Evolutionary conservation across 2,113 vertebrate species (phyloP), one percentile per base, ranked within the genome.

Genomic region (Acrocephalus arundinaceus): DNA sequence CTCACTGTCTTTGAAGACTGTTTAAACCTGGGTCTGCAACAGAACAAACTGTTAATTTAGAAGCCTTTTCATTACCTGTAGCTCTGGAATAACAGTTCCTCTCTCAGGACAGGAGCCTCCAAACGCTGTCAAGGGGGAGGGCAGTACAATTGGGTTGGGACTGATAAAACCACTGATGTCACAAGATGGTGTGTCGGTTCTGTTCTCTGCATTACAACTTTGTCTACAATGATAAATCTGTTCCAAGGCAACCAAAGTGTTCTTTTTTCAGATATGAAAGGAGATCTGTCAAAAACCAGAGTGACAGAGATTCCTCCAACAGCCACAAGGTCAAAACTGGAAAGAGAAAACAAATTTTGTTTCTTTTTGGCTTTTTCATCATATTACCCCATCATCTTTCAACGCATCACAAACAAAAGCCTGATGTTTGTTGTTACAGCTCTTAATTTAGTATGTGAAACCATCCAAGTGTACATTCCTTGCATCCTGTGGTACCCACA

Each of bases 231-330:
- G 92, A 99, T 96, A 94, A 99, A 99, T 95, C 99, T 98, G 97
- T 99, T 99, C 99, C 99, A 99, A 37, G 99, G 99, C 59, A 99
- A 98, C 99, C 99, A 99, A 76, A 99, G 97, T 8, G 99, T 99
- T 87, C 98, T 99, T 89, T 98, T 99, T 97, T 99, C 98, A 75
- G 98, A 96, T 78, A 99, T 96, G 96, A 99, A 99, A 73, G 99
- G 99, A 65, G 99, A 99, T 25, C 99, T 98, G 86, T 99, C 99
- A 98, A 99, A 99, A 96, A 99, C 95, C 85, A 99, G 97, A 68
- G 98, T 98, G 78, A 99, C 98, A 19, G 99, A 99, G 97, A 99
- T 98, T 16, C 99, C 99, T 43, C 99, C 99, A 70, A 98, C 91
- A 52, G 99, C 99, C 95, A 99, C 98, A 51, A 99, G 98, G 97